These are phyloP conservation scores for Anisognathus igniventris DNA, from an alignment of 2,797 vertebrate genomes.

Conservation along the genomic window DNA sequence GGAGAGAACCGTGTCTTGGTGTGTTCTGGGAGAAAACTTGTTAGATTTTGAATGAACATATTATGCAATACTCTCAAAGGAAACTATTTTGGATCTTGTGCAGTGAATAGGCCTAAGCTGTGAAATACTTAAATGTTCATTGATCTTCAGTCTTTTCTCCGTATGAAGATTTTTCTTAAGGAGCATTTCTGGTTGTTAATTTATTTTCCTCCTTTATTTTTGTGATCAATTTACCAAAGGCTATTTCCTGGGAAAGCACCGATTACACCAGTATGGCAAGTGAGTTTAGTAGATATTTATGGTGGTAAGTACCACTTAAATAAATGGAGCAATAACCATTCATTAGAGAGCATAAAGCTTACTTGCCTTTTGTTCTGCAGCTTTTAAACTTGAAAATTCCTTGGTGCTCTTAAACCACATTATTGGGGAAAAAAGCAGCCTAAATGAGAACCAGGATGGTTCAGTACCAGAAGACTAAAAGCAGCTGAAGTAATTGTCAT, in stretches of 20 bases:
- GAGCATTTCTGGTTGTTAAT: background rate
- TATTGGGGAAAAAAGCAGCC: background rate
- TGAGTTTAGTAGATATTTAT: background rate
- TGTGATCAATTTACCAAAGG: background rate
- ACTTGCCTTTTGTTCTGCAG: background rate
- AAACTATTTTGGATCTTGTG: background rate
- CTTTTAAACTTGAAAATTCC: background rate
- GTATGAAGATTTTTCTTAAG: background rate
- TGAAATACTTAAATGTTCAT: background rate
- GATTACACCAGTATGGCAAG: background rate
- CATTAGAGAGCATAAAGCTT: background rate
- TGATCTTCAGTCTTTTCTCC: background rate
- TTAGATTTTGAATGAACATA: slow-evolving; percentile 4
- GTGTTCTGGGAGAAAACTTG: background rate
- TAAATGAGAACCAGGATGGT: background rate
- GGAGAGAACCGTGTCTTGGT: background rate
- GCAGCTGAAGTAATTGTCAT: background rate
- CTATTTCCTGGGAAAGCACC: background rate
- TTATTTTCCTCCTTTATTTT: background rate
- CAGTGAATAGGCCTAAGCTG: background rate
- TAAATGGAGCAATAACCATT: background rate
- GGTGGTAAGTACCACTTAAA: background rate
- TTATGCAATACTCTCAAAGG: background rate
- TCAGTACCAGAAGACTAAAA: background rate
- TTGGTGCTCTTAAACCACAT: background rate